Evolutionary conservation across 2,113 vertebrate species (phyloP), one percentile per base, ranked within the genome.

Genomic region (Perccottus glenii): DNA sequence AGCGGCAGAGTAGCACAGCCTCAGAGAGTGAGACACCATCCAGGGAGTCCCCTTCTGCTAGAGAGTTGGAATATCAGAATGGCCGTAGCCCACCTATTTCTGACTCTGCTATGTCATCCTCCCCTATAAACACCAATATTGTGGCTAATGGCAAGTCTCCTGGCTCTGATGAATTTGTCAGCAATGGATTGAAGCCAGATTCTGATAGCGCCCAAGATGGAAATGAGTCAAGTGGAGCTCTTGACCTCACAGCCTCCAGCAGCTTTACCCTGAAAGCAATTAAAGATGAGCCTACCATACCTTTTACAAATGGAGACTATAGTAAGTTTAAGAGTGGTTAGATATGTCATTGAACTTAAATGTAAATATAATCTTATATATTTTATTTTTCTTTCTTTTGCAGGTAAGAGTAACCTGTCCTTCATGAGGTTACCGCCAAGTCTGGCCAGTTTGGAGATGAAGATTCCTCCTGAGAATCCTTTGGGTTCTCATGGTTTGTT

Each of bases 401-500:
- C 75, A 98, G 96, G 92, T 89, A 89, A 93, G 0, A 91, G 81
- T 76, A 89, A 88, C 6, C 78, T 96, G 65, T 78, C 94, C 2
- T 87, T 95, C 70, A 92, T 96, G 78, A 92, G 95, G 82, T 82
- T 95, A 2, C 94, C 95, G 0, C 92, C 96, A 0, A 91, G 94
- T 75, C 92, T 95, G 32, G 93, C 96, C 33, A 96, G 96, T 74
- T 90, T 98, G 66, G 98, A 99, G 87, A 93, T 96, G 91, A 95
- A 96, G 47, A 87, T 92, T 38, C 85, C 94, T 0, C 58, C 84
- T 0, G 94, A 97, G 27, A 94, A 91, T 72, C 86, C 93, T 36
- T 44, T 94, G 67, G 92, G 92, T 58, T 73, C 87, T 56, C 90
- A 93, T 42, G 70, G 78, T 52, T 69, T 91, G 40, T 98, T 95